Conservation (phyloP, 2,113 vertebrate genomes). For the Opisthocomus hoazin region DNA sequence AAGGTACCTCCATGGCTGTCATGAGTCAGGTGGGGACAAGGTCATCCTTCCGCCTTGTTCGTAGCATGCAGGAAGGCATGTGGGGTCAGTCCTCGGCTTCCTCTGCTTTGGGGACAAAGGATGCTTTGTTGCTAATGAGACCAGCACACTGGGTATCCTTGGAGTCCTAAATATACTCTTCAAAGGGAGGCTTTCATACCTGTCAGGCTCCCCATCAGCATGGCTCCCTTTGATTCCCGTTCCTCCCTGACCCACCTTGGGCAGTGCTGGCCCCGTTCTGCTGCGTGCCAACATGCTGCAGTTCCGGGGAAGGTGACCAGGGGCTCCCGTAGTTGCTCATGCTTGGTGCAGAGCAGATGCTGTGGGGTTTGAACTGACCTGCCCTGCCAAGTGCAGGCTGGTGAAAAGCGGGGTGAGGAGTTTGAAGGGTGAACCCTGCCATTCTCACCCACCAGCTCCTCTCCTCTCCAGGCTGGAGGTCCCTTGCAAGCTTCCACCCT, state of each 20-base stretch:
- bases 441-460: background rate
- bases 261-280: accelerated
- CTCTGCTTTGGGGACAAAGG: background rate
- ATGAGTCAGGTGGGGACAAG: background rate
- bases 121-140: background rate
- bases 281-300: background rate
- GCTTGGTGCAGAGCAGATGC: accelerated
- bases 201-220: background rate
- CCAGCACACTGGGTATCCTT: background rate
- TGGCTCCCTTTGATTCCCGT: background rate
- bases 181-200: background rate
- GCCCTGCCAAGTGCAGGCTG: background rate
- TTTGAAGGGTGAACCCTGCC: background rate
- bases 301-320: accelerated
- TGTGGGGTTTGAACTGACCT: background rate
- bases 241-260: background rate
- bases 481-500: background rate
- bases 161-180: background rate
- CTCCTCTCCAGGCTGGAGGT: background rate
- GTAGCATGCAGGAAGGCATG: accelerated
- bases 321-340: background rate
- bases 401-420: background rate
- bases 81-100: background rate
- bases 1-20: background rate
- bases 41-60: background rate